Percentiles rank a stretch among this genome's conserved stretches.
phyloP scores from a whole-genome alignment of 2,113 vertebrate species.

The Scophthalmus maximus region DNA sequence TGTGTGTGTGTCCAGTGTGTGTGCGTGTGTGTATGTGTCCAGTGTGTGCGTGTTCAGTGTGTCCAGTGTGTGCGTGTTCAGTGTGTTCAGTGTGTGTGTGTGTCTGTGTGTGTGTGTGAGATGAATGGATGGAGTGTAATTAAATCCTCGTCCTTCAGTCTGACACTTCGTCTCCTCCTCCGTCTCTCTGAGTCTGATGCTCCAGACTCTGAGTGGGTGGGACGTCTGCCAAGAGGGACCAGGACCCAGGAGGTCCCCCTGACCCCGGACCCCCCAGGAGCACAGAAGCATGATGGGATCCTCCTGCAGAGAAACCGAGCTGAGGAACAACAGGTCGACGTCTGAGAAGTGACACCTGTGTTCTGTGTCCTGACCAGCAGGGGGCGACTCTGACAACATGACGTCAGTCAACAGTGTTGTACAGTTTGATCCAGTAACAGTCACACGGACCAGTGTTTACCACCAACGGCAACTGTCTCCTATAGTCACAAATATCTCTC shows the following conservation, averaged over 20 bases:
- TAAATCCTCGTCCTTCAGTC: slow-evolving; percentile 80
- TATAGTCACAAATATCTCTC: no score
- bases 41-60: no score
- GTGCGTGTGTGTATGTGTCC: no score
- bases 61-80: neutral
- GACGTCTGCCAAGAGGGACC: slow-evolving; percentile 15
- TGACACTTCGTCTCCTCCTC: slow-evolving; percentile 57
- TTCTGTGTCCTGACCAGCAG: no score
- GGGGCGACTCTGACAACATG: no score
- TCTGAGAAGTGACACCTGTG: no score
- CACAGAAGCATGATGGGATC: slow-evolving; percentile 40
- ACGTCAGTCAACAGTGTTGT: no score
- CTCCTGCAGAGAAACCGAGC: neutral
- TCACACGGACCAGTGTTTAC: no score
- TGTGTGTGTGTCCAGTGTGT: no score
- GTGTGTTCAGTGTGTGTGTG: slow-evolving; percentile 21
- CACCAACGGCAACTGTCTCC: no score
- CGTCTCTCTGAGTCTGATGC: slow-evolving; percentile 27
- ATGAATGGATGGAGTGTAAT: slow-evolving; percentile 79
- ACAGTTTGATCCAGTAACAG: no score
- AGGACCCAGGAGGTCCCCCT: no score
- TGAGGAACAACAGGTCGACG: neutral
- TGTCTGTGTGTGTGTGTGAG: slow-evolving; percentile 35
- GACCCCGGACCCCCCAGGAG: slow-evolving; percentile 37
- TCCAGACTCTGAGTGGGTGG: slow-evolving; percentile 23